Conservation (phyloP, 53 echinoderm and acorn worm species). For the Temnopleurus reevesii region DNA sequence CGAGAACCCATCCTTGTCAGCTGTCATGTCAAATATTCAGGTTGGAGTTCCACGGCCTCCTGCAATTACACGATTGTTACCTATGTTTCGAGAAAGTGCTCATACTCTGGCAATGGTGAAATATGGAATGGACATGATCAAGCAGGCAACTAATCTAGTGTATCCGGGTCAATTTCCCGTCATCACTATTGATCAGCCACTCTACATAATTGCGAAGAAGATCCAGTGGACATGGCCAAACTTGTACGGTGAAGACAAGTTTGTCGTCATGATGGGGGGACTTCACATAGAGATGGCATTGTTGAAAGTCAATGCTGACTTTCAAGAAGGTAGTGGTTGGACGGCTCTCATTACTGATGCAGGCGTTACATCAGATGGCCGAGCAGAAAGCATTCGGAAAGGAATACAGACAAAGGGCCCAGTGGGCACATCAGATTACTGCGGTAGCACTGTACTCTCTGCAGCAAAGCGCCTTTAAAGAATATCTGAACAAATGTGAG, state of each 20-base stretch:
- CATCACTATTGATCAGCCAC: constrained; percentile 43
- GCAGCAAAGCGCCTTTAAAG: no score
- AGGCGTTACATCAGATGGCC: constrained; percentile 41
- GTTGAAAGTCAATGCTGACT: constrained; percentile 34
- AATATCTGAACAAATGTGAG: no score
- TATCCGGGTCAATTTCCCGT: constrained; percentile 57
- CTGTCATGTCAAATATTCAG: constrained; percentile 40
- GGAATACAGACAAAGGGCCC: constrained; percentile 4
- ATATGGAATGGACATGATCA: constrained; percentile 39
- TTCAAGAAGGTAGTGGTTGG: constrained; percentile 42
- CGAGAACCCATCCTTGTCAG: constrained; percentile 44
- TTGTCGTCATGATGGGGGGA: constrained; percentile 56
- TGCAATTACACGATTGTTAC: constrained; percentile 41
- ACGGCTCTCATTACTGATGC: constrained; percentile 24
- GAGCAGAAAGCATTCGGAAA: constrained; percentile 29
- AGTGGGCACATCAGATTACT: constrained; percentile 16
- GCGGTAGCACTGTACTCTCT: no score
- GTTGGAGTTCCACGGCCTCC: neutral
- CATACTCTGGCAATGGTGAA: constrained; percentile 44
- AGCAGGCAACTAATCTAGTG: constrained; percentile 12
- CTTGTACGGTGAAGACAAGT: constrained; percentile 46
- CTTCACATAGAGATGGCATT: constrained; percentile 49
- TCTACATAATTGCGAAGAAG: constrained; percentile 46
- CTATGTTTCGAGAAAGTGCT: constrained; percentile 47
- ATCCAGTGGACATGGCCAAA: constrained; percentile 55